Conservation (phyloP, 2,797 vertebrate genomes). For the Telmatherina bonti region DNA sequence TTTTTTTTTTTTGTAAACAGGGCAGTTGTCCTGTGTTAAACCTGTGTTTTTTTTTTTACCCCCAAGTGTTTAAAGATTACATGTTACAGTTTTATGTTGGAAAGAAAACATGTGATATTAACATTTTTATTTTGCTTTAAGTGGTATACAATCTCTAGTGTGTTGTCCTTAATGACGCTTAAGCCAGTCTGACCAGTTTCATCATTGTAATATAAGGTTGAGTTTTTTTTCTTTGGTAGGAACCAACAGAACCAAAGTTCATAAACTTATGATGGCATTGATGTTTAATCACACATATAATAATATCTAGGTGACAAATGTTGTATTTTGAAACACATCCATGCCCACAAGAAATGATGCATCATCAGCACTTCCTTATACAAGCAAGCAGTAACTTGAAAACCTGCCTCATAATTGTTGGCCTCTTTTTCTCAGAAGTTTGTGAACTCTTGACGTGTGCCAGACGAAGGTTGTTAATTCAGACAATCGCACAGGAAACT, state of each 20-base stretch:
- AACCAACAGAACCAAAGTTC: slow-evolving; percentile 50
- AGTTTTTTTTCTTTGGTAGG: slow-evolving; percentile 51
- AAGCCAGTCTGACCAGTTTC: slow-evolving; percentile 63
- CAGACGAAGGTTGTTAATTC: slow-evolving; percentile 57
- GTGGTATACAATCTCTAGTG: slow-evolving; percentile 68
- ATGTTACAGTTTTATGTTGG: slow-evolving; percentile 67
- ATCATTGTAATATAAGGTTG: slow-evolving; percentile 49
- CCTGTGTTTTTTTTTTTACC: slow-evolving; percentile 84
- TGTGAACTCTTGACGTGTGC: slow-evolving; percentile 63
- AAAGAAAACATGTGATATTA: slow-evolving; percentile 76
- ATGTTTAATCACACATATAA: slow-evolving; percentile 27
- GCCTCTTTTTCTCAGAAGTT: slow-evolving; percentile 61
- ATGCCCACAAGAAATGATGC: slow-evolving; percentile 54
- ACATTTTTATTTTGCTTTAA: slow-evolving; percentile 68
- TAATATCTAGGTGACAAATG: slow-evolving; percentile 38
- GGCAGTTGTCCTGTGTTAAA: slow-evolving; percentile 78
- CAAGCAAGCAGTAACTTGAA: slow-evolving; percentile 65
- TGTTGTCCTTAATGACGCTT: slow-evolving; percentile 72
- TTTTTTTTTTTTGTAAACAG: slow-evolving; percentile 55
- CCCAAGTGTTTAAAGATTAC: slow-evolving; percentile 74
- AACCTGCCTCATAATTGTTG: slow-evolving; percentile 61
- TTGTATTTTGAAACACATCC: slow-evolving; percentile 45
- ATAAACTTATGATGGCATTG: slow-evolving; percentile 19
- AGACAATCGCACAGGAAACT: slow-evolving; percentile 60
- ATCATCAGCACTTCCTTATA: slow-evolving; percentile 64